Evolutionary conservation across 2,113 vertebrate genomes (phyloP).

Genomic region (Cranoglanis bouderius): DNA sequence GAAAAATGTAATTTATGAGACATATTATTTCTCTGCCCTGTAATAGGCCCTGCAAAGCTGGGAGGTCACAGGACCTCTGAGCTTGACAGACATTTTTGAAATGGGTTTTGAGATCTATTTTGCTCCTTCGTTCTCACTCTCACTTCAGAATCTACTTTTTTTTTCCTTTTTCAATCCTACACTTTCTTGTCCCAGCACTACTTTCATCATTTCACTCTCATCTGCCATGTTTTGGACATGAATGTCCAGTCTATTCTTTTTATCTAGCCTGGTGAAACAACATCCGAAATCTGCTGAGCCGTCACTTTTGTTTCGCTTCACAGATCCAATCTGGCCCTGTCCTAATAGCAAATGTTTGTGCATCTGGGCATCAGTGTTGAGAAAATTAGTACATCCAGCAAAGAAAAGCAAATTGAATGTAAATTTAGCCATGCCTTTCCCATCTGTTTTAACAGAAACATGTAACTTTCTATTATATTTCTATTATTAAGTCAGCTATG

Average conservation of each 20-base stretch:
- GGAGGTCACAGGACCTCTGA: conserved; percentile 4
- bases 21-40: conserved; percentile 19
- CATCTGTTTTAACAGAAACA: neutral
- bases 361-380: conserved; percentile 1
- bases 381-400: neutral
- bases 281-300: neutral
- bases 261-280: neutral
- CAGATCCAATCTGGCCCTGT: neutral
- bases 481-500: neutral
- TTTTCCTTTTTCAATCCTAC: neutral
- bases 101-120: neutral
- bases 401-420: neutral
- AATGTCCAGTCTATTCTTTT: neutral
- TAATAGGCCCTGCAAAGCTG: neutral
- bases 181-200: neutral
- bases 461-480: neutral
- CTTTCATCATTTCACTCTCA: neutral
- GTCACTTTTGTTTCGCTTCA: neutral
- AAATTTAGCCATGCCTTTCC: neutral
- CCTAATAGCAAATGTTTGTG: neutral
- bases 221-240: neutral
- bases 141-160: neutral
- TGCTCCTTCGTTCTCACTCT: neutral
- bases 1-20: conserved; percentile 7
- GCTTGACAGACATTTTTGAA: conserved; percentile 6